Evolutionary conservation across 1,140 invertebrate genomes (phyloP), one percentile per base, ranked within the genome.

Genomic region (Penaeus vannamei): DNA sequence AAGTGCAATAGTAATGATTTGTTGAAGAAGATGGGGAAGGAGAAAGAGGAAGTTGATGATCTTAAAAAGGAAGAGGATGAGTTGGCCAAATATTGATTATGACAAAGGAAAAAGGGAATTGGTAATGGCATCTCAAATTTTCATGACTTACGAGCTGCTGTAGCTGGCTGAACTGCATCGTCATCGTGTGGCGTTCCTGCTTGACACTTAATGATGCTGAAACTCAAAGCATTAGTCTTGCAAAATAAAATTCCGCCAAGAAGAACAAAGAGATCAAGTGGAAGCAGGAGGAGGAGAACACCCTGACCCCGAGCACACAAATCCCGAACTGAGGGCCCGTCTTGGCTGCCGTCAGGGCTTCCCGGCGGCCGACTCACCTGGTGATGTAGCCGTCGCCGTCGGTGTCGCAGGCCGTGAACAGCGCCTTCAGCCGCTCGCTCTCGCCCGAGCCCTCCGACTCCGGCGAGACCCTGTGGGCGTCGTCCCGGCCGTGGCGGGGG

Each of bases 361-460:
- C 53, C 53, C 76, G 22, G 14, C 76, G 22, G 19, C 22, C 84
- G 60, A 64, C 86, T 69, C 62, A 87, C 86, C 86, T 87, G 80
- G 86, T 87, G 62, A 87, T 81, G 80, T 59, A 87, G 86, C 86
- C 86, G 79, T 87, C 86, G 22, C 86, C 86, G 62, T 87, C 86
- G 72, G 86, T 82, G 64, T 87, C 86, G 26, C 86, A 87, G 62
- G 86, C 86, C 29, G 62, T 82, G 64, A 87, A 87, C 26, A 87
- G 86, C 23, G 86, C 86, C 79, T 76, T 82, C 86, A 87, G 81
- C 79, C 46, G n/a, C 61, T 87, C 79, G 22, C 36, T 81, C 42
- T 87, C 86, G 46, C 83, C 86, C 61, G 86, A 87, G 32, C 62
- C 79, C n/a, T 53, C 72, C 46, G 86, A 87, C 19, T 60, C 86